phyloP scores from a whole-genome alignment of 2,797 vertebrate genomes.

The Melanotaenia maccullochi region DNA sequence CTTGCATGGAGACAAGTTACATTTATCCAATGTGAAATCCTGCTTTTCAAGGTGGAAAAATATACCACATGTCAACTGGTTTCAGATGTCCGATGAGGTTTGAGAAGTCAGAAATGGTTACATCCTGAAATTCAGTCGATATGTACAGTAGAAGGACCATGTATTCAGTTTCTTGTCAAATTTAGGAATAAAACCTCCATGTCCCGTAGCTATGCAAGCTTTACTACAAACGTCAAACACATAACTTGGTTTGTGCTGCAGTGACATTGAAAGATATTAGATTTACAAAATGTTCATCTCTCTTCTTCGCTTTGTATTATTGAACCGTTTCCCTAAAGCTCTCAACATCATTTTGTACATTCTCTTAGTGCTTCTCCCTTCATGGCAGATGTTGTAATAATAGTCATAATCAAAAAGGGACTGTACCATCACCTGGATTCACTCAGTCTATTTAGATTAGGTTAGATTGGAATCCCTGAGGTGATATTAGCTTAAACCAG shows the following conservation, averaged over 20 bases:
- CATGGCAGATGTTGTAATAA: not conserved
- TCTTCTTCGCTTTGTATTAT: not conserved
- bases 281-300: not conserved
- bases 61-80: not conserved
- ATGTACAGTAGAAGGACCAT: not conserved
- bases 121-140: not conserved
- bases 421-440: slow-evolving; percentile 33
- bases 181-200: not conserved
- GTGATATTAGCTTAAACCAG: slow-evolving; percentile 31
- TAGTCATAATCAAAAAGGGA: not conserved
- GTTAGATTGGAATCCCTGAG: slow-evolving; percentile 36
- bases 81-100: not conserved
- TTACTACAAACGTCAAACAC: not conserved
- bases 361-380: not conserved
- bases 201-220: not conserved
- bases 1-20: no score
- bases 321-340: not conserved
- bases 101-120: not conserved
- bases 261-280: not conserved
- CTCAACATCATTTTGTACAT: not conserved
- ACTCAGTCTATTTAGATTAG: slow-evolving; percentile 41
- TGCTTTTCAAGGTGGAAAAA: not conserved
- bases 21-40: slow-evolving; percentile 1
- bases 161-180: not conserved
- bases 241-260: not conserved